Conservation (phyloP, 2,113 vertebrate species). For the Istiophorus platypterus region DNA sequence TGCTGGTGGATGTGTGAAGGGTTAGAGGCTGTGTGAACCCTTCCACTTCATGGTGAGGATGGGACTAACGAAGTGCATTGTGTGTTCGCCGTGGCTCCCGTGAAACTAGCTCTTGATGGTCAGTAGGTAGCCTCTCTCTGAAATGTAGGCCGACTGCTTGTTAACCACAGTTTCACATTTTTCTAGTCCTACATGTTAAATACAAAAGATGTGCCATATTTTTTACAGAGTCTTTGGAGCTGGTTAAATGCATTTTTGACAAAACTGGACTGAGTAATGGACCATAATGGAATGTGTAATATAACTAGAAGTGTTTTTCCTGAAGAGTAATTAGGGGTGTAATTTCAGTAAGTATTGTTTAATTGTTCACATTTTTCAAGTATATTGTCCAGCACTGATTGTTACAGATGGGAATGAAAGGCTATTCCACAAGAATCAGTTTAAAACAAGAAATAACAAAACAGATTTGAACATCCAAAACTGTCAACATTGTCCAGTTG, state of each 20-base stretch:
- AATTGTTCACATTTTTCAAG: neutral
- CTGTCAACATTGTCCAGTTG: no score
- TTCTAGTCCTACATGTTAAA: no score
- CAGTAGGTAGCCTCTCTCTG: no score
- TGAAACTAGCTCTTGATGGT: no score
- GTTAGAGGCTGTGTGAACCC: neutral
- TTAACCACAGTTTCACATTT: no score
- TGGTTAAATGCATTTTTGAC: neutral
- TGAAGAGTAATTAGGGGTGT: neutral
- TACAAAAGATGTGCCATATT: no score
- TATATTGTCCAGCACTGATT: no score
- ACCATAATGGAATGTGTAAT: neutral
- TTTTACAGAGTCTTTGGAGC: neutral
- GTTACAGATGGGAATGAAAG: neutral
- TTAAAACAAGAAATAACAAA: neutral
- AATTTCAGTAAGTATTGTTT: neutral
- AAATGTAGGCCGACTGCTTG: no score
- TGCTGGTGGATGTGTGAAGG: neutral
- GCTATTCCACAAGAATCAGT: neutral
- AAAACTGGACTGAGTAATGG: no score
- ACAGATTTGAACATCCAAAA: neutral
- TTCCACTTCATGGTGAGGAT: neutral
- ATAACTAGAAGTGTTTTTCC: neutral
- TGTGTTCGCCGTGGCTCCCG: neutral
- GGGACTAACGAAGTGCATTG: neutral